Evolutionary conservation across 2,797 vertebrate genomes (phyloP).

Genomic region (Pantherophis vulpinus): DNA sequence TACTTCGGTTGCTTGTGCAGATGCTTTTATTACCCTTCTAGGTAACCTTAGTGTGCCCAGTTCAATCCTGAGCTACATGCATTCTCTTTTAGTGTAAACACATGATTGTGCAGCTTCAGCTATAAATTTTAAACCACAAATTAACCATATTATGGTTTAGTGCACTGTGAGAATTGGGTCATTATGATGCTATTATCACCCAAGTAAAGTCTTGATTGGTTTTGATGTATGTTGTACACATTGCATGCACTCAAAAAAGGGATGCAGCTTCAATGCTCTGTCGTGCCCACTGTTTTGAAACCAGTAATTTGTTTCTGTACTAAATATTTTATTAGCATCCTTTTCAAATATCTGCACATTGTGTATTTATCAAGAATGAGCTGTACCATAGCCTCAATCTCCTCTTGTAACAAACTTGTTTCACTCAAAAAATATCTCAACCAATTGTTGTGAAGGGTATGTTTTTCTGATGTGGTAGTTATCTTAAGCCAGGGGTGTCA

Average conservation of each 20-base stretch:
- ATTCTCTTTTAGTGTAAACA: not conserved
- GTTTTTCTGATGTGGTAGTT: not conserved
- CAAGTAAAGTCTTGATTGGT: not conserved
- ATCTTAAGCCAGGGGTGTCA: not conserved
- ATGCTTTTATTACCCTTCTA: not conserved
- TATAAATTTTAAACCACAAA: not conserved
- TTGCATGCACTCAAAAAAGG: not conserved
- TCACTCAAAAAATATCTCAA: not conserved
- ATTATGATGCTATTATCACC: not conserved
- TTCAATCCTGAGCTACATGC: not conserved
- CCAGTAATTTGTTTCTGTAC: not conserved
- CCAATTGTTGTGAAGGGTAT: not conserved
- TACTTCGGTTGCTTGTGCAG: not conserved
- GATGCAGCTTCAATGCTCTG: not conserved
- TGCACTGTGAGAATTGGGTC: not conserved
- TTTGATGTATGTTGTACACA: not conserved
- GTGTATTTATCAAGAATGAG: not conserved
- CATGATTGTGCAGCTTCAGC: not conserved
- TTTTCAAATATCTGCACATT: not conserved
- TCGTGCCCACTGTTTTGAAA: not conserved
- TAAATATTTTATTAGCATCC: not conserved
- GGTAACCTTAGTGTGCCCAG: not conserved
- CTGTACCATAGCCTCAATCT: not conserved
- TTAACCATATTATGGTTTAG: not conserved
- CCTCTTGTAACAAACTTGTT: not conserved